Percentiles rank a stretch among this genome's conserved stretches.
Evolutionary conservation across 2,888 invertebrate species (phyloP).

Genomic region (Pristionchus entomophagus): DNA sequence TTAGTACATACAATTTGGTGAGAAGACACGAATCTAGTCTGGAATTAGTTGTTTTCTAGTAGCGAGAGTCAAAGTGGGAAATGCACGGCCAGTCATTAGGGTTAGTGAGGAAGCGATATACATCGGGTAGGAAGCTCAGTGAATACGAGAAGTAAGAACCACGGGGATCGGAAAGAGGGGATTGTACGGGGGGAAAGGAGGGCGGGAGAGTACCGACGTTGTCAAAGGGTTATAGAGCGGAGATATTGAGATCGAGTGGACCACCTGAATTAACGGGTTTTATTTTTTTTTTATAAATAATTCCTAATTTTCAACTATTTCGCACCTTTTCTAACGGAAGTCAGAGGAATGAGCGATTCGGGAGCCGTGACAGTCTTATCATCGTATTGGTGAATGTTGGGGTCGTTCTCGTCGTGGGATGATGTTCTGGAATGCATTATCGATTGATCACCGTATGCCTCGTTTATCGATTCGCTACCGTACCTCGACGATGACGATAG

Average conservation of each 20-base stretch:
- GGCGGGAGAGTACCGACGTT: slow-evolving; percentile 29
- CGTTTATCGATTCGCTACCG: neutral
- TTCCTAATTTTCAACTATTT: no score
- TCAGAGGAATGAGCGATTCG: slow-evolving; percentile 35
- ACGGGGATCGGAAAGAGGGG: neutral
- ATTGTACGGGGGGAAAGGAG: neutral
- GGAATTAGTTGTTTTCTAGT: neutral
- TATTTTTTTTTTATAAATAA: neutral
- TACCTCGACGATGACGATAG: slow-evolving; percentile 43
- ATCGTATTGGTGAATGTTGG: slow-evolving; percentile 16
- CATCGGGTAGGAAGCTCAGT: slow-evolving; percentile 28
- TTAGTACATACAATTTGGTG: slow-evolving; percentile 36
- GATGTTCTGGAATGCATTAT: slow-evolving; percentile 49
- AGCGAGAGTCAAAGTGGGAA: neutral
- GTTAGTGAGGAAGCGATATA: neutral
- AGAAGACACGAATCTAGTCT: slow-evolving; percentile 7
- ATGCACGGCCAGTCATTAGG: neutral
- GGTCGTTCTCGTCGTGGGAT: slow-evolving; percentile 53
- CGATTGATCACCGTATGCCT: neutral
- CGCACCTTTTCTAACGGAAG: slow-evolving; percentile 45
- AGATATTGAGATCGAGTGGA: slow-evolving; percentile 57
- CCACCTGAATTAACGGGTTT: slow-evolving; percentile 48
- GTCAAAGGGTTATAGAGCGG: slow-evolving; percentile 51
- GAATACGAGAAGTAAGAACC: neutral
- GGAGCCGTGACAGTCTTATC: slow-evolving; percentile 33